Conservation (phyloP, 2,113 vertebrate genomes). For the Corythornis vintsioides region DNA sequence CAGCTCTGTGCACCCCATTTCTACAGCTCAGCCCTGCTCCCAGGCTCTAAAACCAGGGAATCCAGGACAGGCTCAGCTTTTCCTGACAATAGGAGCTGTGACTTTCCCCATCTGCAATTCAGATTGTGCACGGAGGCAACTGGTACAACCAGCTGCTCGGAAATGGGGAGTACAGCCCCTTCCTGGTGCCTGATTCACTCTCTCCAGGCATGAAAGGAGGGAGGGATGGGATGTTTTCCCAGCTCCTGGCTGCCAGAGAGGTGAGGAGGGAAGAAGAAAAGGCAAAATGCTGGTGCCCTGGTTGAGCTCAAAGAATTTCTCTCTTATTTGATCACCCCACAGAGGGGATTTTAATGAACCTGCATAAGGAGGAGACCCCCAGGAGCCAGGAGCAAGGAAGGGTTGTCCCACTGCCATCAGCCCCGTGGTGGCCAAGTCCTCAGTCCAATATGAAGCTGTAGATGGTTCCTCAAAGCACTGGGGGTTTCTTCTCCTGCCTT, state of each 20-base stretch:
- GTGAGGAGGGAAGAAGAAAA: neutral
- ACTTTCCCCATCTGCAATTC: neutral
- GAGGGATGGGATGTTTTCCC: neutral
- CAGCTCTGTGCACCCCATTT: fast-evolving
- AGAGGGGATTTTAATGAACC: neutral
- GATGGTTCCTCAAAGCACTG: neutral
- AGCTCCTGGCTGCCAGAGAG: fast-evolving
- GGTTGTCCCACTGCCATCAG: neutral
- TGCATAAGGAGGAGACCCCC: neutral
- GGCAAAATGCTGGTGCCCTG: neutral
- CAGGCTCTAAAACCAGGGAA: neutral
- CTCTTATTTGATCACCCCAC: fast-evolving
- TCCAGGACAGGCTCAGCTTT: neutral
- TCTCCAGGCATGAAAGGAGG: neutral
- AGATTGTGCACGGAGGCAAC: neutral
- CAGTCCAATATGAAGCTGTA: neutral
- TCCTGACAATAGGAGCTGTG: neutral
- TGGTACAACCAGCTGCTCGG: neutral
- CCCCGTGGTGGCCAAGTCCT: neutral
- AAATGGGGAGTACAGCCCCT: neutral
- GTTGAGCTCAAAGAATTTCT: neutral
- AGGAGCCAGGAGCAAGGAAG: fast-evolving
- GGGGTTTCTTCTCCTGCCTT: neutral
- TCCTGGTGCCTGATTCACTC: neutral
- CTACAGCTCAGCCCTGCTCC: neutral